Evolutionary conservation across 2,797 vertebrate genomes (phyloP), one percentile per base, ranked within the genome.

Genomic region (Steatocranus sp.): DNA sequence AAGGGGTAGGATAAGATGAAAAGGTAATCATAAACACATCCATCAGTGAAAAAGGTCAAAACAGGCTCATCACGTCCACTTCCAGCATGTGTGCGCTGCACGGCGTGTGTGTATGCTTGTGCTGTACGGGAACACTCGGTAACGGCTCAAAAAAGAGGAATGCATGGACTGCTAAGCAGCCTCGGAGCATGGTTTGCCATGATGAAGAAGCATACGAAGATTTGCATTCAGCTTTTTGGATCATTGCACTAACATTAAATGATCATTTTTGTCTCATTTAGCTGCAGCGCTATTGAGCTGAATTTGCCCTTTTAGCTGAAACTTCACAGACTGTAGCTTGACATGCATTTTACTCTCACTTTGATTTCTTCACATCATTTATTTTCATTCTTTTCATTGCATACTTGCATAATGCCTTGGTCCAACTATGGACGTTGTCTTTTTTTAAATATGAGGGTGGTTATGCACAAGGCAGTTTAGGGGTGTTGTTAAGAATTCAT

Each of bases 71-170:
- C 74, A 27, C 48, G 10, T 74, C 74, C 74, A 75, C 76, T 78
- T 70, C 43, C 68, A 79, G 89, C 86, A 88, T 93, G 88, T 81
- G 79, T 75, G 78, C 88, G 73, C 85, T 84, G 90, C 91, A 92
- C 79, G 80, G 8, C 79, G n/a, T 87, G 58, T 61, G 56, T 58
- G 56, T 63, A 80, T 75, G 32, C 17, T 46, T 82, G 66, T 17
- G 46, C 32, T 27, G 77, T 61, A 11, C 53, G 46, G 58, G 76
- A 74, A 76, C 82, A 79, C 78, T 81, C 56, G 36, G 70, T 84
- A 84, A 9, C 14, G 5, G 50, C 30, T 83, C 49, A 49, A 68
- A 77, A n/a, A 41, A 53, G 58, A 76, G 61, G 58, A 81, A 78
- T 89, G 91, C 93, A 94, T 88, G 90, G 53, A 78, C 82, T 58